Base-by-base conservation (phyloP, 2,888 invertebrate species). In the Geophilus truncorum region DNA sequence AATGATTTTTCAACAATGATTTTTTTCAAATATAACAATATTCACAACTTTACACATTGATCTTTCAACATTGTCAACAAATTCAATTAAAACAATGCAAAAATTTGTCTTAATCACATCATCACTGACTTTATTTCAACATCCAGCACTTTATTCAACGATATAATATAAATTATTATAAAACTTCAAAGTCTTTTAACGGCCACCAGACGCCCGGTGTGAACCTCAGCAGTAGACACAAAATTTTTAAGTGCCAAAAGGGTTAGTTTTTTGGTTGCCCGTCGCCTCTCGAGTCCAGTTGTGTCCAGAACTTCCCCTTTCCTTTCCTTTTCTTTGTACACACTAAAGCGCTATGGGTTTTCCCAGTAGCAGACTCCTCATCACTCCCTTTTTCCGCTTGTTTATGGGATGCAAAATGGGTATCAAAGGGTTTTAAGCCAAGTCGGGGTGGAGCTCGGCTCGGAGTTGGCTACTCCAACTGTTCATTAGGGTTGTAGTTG, bases 261-360 rank as follows among this genome's bases (percentile, higher is more conserved):
- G 62, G 62, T 62, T 62, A 25, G 62, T 62, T 62, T 62, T 62
- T 62, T 62, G 25, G 25, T 12, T 3, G 3, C 4, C 7, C 18
- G 45, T 62, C 62, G 62, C 62, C 62, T 62, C 62, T 62, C 62
- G 62, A 62, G 62, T 62, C 62, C 62, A 62, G 62, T 62, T 62
- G 62, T 62, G 62, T 62, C 62, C 62, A 62, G 25, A 62, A 62
- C 25, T 23, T 28, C 25, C n/a, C n/a, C n/a, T n/a, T 28, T 25
- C 62, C 45, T 45, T 45, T 12, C 28, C 62, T 62, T 57, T 62
- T 23, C 28, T 62, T 62, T 25, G 62, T 62, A 18, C 6, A 45
- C 6, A n/a, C 25, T 25, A 62, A 62, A 28, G 62, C 25, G 23
- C 25, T 25, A 25, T 23, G 62, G 62, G 23, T 62, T 62, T 62